A percentile compares a stretch with the other conserved stretches of the same genome.
phyloP scores from a whole-genome alignment of 2,113 vertebrate genomes.

The Gymnogyps californianus region DNA sequence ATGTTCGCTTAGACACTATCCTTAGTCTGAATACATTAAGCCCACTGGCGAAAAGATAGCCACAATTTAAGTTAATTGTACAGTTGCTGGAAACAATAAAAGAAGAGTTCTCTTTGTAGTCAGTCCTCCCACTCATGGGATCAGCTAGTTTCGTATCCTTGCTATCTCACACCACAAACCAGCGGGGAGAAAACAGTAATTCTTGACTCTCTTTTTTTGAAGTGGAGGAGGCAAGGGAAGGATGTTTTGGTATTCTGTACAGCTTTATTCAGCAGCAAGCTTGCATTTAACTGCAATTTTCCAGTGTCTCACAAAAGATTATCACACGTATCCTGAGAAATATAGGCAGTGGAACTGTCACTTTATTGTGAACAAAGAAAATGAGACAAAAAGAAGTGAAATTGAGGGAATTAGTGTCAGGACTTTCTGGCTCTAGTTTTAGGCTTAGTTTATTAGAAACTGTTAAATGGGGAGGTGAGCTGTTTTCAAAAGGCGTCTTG shows the following conservation, averaged over 20 bases:
- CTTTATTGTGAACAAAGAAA: not conserved
- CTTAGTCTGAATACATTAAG: conserved; percentile 68
- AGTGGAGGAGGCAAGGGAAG: not conserved
- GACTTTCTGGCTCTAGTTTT: not conserved
- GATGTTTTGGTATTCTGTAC: not conserved
- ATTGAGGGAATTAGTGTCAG: not conserved
- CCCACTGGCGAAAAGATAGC: conserved; percentile 58
- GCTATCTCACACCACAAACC: conserved; percentile 4
- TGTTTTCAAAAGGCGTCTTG: not conserved
- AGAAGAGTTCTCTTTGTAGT: conserved; percentile 23
- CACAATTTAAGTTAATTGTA: conserved; percentile 71
- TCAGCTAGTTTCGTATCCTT: not conserved
- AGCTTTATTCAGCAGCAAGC: not conserved
- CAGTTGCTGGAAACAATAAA: conserved; percentile 54
- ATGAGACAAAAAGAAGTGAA: not conserved
- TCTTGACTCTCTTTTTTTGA: not conserved
- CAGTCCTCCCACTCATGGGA: conserved; percentile 26
- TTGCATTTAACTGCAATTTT: not conserved
- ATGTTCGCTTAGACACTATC: conserved; percentile 59
- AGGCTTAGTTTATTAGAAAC: not conserved
- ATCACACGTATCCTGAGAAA: not conserved
- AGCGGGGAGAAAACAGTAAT: not conserved
- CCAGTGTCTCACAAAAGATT: not conserved
- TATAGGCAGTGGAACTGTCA: not conserved
- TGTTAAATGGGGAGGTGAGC: not conserved